phyloP scores from a whole-genome alignment of 2,113 vertebrate genomes.

The Crotophaga sulcirostris region DNA sequence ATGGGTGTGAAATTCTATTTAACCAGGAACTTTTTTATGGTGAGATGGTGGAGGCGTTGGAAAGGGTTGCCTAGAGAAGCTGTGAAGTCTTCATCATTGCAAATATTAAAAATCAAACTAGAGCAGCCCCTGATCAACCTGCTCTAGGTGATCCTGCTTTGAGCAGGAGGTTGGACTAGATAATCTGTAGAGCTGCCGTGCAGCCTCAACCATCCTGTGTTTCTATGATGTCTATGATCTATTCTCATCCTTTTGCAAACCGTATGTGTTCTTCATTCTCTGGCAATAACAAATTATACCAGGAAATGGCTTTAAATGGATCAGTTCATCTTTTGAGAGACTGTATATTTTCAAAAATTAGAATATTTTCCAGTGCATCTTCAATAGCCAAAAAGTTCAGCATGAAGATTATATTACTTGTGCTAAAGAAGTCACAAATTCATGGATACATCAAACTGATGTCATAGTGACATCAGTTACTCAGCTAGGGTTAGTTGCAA shows the following conservation, averaged over 20 bases:
- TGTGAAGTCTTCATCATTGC: not conserved
- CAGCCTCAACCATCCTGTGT: not conserved
- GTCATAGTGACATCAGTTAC: not conserved
- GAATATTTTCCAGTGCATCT: not conserved
- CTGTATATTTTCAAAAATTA: not conserved
- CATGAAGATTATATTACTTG: not conserved
- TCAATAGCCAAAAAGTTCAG: not conserved
- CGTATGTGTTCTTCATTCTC: not conserved
- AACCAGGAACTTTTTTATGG: not conserved
- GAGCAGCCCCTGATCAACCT: accelerated
- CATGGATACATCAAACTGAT: not conserved
- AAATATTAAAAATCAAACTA: accelerated
- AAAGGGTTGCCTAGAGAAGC: not conserved
- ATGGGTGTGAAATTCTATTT: not conserved
- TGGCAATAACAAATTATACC: not conserved
- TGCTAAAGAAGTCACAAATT: not conserved
- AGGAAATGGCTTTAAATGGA: not conserved
- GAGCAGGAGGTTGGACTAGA: not conserved
- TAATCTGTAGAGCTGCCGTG: not conserved
- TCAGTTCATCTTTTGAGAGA: not conserved
- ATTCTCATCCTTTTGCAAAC: not conserved
- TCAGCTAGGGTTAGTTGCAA: not conserved
- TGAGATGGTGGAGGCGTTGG: not conserved
- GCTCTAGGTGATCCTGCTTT: not conserved
- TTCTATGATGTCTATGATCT: not conserved